Conservation (phyloP, 2,113 vertebrate species). For the Eclectus roratus region DNA sequence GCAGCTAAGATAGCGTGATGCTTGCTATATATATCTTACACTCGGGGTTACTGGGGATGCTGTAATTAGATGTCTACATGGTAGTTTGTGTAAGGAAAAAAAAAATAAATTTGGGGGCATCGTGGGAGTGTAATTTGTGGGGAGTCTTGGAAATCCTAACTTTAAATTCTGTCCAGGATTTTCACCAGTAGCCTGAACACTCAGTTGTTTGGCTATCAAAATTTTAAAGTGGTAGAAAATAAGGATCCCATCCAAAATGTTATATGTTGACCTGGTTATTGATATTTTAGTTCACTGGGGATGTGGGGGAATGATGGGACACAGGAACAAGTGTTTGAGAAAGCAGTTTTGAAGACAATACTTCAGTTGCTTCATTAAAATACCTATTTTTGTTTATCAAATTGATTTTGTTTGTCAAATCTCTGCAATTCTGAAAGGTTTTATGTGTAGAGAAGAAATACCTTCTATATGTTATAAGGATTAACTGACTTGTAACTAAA, state of each 20-base stretch:
- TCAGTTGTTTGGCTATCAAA: not conserved
- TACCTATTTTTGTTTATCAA: not conserved
- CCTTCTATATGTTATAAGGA: not conserved
- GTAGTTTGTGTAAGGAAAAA: not conserved
- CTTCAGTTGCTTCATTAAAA: not conserved
- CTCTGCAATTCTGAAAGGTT: not conserved
- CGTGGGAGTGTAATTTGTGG: not conserved
- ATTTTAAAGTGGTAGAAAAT: not conserved
- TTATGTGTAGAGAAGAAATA: not conserved
- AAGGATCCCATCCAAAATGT: not conserved
- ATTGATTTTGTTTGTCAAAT: not conserved
- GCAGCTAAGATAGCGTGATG: not conserved
- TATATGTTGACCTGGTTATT: not conserved
- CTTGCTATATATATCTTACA: not conserved
- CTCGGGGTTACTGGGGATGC: not conserved
- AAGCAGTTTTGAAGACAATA: not conserved
- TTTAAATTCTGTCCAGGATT: not conserved
- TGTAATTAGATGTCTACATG: not conserved
- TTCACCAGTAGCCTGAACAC: not conserved
- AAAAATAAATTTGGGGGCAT: fast-evolving
- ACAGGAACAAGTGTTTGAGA: not conserved
- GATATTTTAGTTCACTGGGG: not conserved
- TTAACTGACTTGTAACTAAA: not conserved
- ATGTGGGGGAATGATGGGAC: not conserved
- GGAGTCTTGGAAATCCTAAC: not conserved